A percentile compares a stretch with the other conserved stretches of the same genome.
Conservation (phyloP, 2,888 invertebrate genomes). For the Noctua pronuba region DNA sequence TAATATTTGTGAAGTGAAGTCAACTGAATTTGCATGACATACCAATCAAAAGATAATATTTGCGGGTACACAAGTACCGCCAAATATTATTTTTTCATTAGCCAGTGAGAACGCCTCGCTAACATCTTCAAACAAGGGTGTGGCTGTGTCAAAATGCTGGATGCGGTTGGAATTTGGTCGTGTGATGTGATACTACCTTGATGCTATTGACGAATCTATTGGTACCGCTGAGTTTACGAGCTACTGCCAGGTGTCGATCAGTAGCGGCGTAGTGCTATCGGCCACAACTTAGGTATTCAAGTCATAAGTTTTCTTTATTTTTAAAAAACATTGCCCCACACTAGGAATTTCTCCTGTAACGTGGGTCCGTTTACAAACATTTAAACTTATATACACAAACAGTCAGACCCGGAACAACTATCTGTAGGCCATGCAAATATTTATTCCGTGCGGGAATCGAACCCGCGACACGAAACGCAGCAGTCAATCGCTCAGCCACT, state of each 20-base stretch:
- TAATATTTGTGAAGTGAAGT: constrained; percentile 48
- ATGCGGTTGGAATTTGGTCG: constrained; percentile 7
- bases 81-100: constrained; percentile 63
- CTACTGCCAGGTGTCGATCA: neutral
- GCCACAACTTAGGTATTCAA: neutral
- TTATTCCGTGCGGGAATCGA: too few species aligned
- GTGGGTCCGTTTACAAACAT: too few species aligned
- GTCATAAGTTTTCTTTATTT: too few species aligned
- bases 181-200: neutral
- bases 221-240: neutral
- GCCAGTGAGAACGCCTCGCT: constrained; percentile 26
- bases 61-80: constrained; percentile 17
- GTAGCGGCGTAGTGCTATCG: neutral
- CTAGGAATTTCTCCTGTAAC: too few species aligned
- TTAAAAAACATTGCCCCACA: too few species aligned
- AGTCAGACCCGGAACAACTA: too few species aligned
- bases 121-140: constrained; percentile 38
- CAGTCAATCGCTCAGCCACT: too few species aligned
- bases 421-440: too few species aligned
- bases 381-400: too few species aligned
- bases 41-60: constrained; percentile 56
- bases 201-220: neutral
- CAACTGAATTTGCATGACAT: constrained; percentile 49
- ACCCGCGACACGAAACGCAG: too few species aligned
- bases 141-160: constrained; percentile 5